Conservation (phyloP, 2,888 invertebrate genomes). For the Chrysolina americana region DNA sequence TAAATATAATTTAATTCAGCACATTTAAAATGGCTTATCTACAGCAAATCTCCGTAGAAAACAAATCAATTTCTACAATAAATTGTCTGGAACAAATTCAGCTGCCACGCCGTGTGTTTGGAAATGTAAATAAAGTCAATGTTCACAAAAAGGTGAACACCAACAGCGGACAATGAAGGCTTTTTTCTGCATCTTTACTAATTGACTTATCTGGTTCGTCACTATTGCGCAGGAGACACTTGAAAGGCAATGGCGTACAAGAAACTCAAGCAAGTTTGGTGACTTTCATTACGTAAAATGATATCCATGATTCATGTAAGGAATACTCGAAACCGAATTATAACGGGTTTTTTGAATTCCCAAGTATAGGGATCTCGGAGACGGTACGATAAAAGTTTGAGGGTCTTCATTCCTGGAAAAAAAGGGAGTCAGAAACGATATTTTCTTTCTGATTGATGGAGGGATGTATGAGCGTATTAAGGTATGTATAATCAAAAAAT, state of each 20-base stretch:
- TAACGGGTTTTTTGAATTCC: no score
- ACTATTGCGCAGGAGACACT: slow-evolving; percentile 27
- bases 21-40: slow-evolving; percentile 32
- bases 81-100: slow-evolving; percentile 48
- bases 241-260: slow-evolving; percentile 26
- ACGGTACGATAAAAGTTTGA: no score
- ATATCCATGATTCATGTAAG: no score
- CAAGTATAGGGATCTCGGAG: no score
- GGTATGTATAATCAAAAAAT: no score
- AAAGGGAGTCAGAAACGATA: no score
- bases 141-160: slow-evolving; percentile 45
- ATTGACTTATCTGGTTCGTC: slow-evolving; percentile 57
- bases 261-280: not conserved
- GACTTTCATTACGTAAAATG: no score
- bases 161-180: slow-evolving; percentile 51
- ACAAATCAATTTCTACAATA: slow-evolving; percentile 49
- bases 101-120: slow-evolving; percentile 40
- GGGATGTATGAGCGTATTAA: no score
- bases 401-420: no score
- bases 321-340: no score
- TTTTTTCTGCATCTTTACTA: slow-evolving; percentile 47
- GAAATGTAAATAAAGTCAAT: slow-evolving; percentile 39
- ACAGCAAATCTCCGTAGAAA: slow-evolving; percentile 39
- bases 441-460: no score
- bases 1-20: slow-evolving; percentile 38